Evolutionary conservation across 1,140 invertebrate species (phyloP), one percentile per base, ranked within the genome.

Genomic region (Drosophila takahashii): DNA sequence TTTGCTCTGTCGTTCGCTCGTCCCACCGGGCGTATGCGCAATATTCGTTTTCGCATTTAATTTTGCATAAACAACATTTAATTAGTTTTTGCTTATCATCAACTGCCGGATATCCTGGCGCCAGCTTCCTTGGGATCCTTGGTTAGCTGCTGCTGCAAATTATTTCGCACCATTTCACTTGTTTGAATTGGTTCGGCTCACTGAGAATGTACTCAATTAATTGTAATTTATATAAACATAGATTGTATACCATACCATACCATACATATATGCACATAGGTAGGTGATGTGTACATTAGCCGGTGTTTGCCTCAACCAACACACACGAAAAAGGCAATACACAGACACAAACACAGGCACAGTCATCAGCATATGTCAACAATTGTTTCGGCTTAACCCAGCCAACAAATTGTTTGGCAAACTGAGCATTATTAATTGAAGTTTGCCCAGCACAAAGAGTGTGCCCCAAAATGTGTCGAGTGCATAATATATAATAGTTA

Each of bases 161-260:
- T 87, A 81, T 78, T 75, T 79, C 83, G 67, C 83, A 79, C 78
- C 74, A 86, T 87, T 86, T 86, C 56, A 50, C 66, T 57, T 77
- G 65, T 86, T 85, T 77, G 59, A 72, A 47, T 57, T 53, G 58
- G 15, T 37, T 50, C 54, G 34, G 26, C 27, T 37, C 32, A 41
- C 50, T 59, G 42, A 57, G 22, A 80, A 78, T 75, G 39, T 66
- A 81, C 67, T 85, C 69, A 77, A 81, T 85, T 85, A 85, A 87
- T 85, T 81, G 77, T 87, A 87, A 71, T 81, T 81, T 77, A 86
- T 86, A 71, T 81, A 65, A 44, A 42, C 56, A 22, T 51, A 1
- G 48, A 29, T 48, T 45, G 4, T 36, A 29, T 41, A 53, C 51
- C 36, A 15, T 34, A 36, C n/a, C n/a, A n/a, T n/a, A n/a, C n/a